Evolutionary conservation across 64 coral and sea anemone species (phyloP).

Genomic region (Orbicella faveolata): DNA sequence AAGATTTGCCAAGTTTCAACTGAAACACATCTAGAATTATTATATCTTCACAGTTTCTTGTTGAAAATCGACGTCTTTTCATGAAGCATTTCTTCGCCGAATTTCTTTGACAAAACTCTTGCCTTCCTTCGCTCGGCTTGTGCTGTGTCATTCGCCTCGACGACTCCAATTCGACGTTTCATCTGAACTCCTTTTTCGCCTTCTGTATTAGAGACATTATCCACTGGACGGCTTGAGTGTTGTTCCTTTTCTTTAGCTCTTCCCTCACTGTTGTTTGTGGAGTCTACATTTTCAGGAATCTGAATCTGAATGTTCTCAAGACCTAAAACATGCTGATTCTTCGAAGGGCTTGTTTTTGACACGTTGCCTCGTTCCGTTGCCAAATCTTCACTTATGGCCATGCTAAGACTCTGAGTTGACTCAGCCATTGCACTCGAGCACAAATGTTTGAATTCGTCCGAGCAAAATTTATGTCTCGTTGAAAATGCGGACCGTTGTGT

Average conservation of each 20-base stretch:
- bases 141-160: background rate
- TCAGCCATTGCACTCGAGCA: background rate
- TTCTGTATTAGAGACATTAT: background rate
- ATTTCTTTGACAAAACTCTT: background rate
- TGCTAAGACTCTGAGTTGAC: background rate
- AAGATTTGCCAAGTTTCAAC: background rate
- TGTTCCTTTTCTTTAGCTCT: background rate
- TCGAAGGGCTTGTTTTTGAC: too few relatives aligned
- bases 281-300: background rate
- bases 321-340: background rate
- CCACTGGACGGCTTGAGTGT: background rate
- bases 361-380: background rate
- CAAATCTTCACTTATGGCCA: background rate
- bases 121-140: background rate
- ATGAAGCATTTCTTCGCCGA: background rate
- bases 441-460: too few relatives aligned
- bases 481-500: too few relatives aligned
- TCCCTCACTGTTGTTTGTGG: background rate
- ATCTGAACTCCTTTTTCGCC: background rate
- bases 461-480: background rate
- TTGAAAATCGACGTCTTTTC: background rate
- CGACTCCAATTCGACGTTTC: background rate
- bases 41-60: background rate
- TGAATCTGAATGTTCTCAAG: background rate
- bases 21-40: background rate